Conservation (phyloP, 2,888 invertebrate genomes). For the Leptopilina syphax region DNA sequence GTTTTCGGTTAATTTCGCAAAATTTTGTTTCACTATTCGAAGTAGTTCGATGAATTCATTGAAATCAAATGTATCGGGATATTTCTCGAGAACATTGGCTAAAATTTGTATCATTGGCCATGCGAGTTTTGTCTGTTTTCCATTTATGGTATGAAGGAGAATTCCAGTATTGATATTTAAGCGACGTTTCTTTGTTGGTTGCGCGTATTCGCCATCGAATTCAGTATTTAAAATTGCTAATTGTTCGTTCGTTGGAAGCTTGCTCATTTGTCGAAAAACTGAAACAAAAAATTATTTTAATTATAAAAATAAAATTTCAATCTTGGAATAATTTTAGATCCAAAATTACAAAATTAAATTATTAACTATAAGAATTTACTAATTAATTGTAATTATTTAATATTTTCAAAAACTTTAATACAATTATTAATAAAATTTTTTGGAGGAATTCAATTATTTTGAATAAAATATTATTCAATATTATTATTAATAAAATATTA, state of each 20-base stretch:
- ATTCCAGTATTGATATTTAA: conserved; percentile 61
- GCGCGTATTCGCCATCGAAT: conserved; percentile 43
- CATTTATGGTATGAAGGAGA: conserved; percentile 65
- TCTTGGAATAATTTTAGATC: no score
- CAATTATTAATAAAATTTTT: no score
- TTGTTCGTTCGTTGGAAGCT: conserved; percentile 17
- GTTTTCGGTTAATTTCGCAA: conserved; percentile 68
- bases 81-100: conserved; percentile 71
- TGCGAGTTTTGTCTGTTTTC: conserved; percentile 70
- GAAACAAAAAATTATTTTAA: conserved; percentile 39
- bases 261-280: conserved; percentile 73
- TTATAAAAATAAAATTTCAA: neutral
- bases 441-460: no score
- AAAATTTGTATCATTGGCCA: conserved; percentile 77
- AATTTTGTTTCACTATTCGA: conserved; percentile 71
- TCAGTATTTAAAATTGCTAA: neutral
- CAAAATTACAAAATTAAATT: no score
- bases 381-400: no score
- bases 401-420: no score
- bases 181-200: conserved; percentile 67
- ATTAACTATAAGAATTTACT: no score
- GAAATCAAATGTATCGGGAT: conserved; percentile 73
- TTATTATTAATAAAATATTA: no score
- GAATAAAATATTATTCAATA: no score
- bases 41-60: conserved; percentile 73